A percentile compares a stretch with the other conserved stretches of the same genome.
These are phyloP conservation scores for Chelidonichthys spinosus DNA, from an alignment of 2,797 vertebrate species.

Conservation along the genomic window DNA sequence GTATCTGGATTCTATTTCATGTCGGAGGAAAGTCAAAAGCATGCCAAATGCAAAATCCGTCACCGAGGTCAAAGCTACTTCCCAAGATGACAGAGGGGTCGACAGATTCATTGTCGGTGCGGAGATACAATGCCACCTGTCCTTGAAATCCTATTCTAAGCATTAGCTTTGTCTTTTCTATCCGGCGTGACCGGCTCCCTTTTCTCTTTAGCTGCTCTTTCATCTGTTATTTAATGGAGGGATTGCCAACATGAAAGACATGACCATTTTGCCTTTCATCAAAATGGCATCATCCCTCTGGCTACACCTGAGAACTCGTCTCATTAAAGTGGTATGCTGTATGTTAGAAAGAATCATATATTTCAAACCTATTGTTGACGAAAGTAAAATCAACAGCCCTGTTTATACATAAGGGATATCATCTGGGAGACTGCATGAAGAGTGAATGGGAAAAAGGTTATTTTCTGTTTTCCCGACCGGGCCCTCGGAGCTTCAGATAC, in stretches of 20 bases:
- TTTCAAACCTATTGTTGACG: background rate
- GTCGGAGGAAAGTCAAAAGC: constrained; percentile 79
- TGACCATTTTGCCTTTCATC: constrained; percentile 71
- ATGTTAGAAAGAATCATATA: constrained; percentile 31
- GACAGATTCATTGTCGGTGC: constrained; percentile 62
- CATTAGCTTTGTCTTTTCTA: constrained; percentile 74
- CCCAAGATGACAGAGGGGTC: constrained; percentile 72
- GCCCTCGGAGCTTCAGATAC: background rate
- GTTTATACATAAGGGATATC: constrained; percentile 13
- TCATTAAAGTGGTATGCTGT: constrained; percentile 47
- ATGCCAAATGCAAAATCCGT: constrained; percentile 75
- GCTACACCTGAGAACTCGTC: constrained; percentile 63
- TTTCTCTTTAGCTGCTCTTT: constrained; percentile 75
- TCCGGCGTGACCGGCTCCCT: constrained; percentile 68
- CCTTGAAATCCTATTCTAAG: constrained; percentile 76
- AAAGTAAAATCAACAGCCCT: constrained; percentile 31
- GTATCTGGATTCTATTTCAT: constrained; percentile 79
- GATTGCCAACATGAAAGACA: constrained; percentile 78
- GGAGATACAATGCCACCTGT: constrained; percentile 67
- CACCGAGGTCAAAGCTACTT: constrained; percentile 74
- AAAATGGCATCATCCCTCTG: constrained; percentile 69
- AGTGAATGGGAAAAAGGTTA: constrained; percentile 1
- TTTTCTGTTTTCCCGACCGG: background rate
- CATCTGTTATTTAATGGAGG: constrained; percentile 76
- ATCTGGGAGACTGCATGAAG: constrained; percentile 3